Percentiles rank a stretch among this genome's conserved stretches.
phyloP scores from a whole-genome alignment of 2,797 vertebrate genomes.

The Pygocentrus nattereri region DNA sequence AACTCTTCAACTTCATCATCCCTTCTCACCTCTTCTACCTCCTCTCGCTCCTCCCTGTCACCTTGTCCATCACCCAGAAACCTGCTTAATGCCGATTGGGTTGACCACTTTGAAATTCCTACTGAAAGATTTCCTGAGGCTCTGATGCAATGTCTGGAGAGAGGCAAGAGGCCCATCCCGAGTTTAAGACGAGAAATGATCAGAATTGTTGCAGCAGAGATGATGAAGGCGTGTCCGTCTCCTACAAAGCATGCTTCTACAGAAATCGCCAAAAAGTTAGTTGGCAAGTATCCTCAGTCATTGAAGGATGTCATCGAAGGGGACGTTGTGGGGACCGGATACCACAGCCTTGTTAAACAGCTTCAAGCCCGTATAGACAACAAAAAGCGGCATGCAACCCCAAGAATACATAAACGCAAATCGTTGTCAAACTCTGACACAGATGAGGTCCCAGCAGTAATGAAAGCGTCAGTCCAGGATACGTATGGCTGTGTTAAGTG shows the following conservation, averaged over 20 bases:
- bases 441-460: no score
- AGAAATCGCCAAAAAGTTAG: conserved; percentile 18
- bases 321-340: no score
- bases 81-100: background rate
- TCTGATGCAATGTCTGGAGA: conserved; percentile 11
- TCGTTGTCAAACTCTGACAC: no score
- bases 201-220: background rate
- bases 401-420: no score
- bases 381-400: no score
- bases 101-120: no score
- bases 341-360: no score
- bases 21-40: no score
- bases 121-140: conserved; percentile 5
- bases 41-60: background rate
- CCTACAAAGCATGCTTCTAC: background rate
- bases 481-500: conserved; percentile 36
- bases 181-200: conserved; percentile 3
- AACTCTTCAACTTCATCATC: background rate
- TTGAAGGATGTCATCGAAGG: no score
- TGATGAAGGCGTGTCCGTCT: background rate
- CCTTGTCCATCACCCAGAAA: background rate
- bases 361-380: no score
- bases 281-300: no score
- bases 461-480: no score
- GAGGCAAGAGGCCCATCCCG: background rate